phyloP scores from a whole-genome alignment of 2,888 invertebrate genomes.

The Flexamia atlantica region DNA sequence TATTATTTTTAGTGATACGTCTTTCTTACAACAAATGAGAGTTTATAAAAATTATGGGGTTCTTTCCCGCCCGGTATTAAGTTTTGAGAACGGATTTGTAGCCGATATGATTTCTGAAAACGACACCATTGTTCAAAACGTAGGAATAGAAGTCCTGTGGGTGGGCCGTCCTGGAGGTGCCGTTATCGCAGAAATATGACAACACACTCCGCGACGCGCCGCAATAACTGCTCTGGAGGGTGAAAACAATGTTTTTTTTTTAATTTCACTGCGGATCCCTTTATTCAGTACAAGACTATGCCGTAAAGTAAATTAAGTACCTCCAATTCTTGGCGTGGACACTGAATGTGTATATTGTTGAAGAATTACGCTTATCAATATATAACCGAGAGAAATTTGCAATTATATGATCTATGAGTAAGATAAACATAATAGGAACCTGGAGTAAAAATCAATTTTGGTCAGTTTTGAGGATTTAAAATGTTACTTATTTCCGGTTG shows the following conservation, averaged over 20 bases:
- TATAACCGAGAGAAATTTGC: too few relatives aligned
- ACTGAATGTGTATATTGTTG: too few relatives aligned
- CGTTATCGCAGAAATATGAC: conserved; percentile 20
- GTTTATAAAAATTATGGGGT: too few relatives aligned
- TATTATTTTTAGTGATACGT: too few relatives aligned
- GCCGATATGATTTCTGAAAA: background rate
- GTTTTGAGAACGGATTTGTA: background rate
- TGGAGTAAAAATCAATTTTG: too few relatives aligned
- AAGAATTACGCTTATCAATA: too few relatives aligned
- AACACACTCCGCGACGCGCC: conserved; percentile 8
- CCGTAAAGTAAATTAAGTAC: background rate
- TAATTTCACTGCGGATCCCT: conserved; percentile 5
- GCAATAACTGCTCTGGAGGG: background rate
- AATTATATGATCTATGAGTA: too few relatives aligned
- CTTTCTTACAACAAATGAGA: too few relatives aligned
- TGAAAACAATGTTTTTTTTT: conserved; percentile 16
- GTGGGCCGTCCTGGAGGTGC: background rate
- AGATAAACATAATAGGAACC: too few relatives aligned
- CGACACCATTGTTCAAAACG: conserved; percentile 14
- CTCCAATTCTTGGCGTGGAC: background rate
- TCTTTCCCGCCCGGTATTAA: too few relatives aligned
- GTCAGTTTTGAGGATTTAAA: too few relatives aligned
- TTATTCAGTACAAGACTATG: background rate
- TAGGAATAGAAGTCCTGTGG: background rate
- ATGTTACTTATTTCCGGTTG: too few relatives aligned